Conservation (phyloP, 92 coral and sea anemone species). For the Montipora capitata region DNA sequence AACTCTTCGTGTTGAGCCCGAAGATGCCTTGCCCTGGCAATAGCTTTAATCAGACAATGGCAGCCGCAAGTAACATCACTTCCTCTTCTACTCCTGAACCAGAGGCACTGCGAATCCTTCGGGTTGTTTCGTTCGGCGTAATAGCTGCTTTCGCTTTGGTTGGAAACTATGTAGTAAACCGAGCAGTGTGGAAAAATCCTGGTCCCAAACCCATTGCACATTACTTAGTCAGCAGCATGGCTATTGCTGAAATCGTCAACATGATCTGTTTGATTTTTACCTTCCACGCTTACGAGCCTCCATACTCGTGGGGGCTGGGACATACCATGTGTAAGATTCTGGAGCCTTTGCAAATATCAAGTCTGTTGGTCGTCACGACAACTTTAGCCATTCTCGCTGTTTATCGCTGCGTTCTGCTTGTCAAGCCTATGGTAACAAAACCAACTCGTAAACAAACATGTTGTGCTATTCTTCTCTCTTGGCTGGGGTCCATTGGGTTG, state of each 20-base stretch:
- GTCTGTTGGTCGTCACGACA: slow-evolving; percentile 33
- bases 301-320: slow-evolving; percentile 44
- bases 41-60: neutral
- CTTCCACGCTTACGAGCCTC: slow-evolving; percentile 50
- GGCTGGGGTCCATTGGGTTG: slow-evolving; percentile 46
- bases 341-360: slow-evolving; percentile 33
- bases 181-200: slow-evolving; percentile 47
- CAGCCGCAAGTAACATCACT: neutral
- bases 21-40: neutral
- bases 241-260: slow-evolving; percentile 53
- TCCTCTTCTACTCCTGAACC: slow-evolving; percentile 30
- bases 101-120: slow-evolving; percentile 20
- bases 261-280: slow-evolving; percentile 31
- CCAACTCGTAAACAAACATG: slow-evolving; percentile 17
- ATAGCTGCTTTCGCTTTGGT: slow-evolving; percentile 29
- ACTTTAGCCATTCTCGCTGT: slow-evolving; percentile 38
- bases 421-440: slow-evolving; percentile 31
- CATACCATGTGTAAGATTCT: slow-evolving; percentile 37
- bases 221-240: slow-evolving; percentile 53
- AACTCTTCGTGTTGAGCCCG: neutral
- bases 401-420: slow-evolving; percentile 47
- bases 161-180: slow-evolving; percentile 54
- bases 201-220: slow-evolving; percentile 42
- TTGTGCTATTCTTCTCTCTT: slow-evolving; percentile 2
- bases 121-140: slow-evolving; percentile 29